Base-by-base conservation (phyloP, 2,797 vertebrate species). In the Melopsittacus undulatus region DNA sequence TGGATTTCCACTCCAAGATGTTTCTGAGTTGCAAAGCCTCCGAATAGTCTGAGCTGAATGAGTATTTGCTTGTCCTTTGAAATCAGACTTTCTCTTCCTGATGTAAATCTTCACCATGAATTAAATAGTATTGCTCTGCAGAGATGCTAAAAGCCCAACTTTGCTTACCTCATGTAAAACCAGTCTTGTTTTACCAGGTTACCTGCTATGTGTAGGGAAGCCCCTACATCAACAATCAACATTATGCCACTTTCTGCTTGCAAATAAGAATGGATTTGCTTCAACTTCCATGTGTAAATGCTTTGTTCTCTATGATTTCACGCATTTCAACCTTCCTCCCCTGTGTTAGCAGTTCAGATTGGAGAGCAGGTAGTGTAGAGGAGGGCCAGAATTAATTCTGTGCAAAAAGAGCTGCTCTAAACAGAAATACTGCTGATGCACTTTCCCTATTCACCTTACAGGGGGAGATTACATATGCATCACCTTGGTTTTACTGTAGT, bases 361-460 rank as follows among this genome's bases (percentile, higher is more conserved):
- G 62, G 51, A 87, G 67, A 19, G 66, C 32, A 85, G 86, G 54
- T 84, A 85, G 94, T 95, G 57, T 10, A 27, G 92, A 94, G 64
- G 59, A 90, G 57, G 20, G 29, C 24, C 45, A 43, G 87, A 94
- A 94, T 95, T 92, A 93, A 94, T 94, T 93, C 75, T 93, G 56
- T 77, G 61, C 59, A 66, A 9, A 75, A 95, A 92, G 72, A 93
- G 92, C 94, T 93, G 56, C 83, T 96, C 83, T 97, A 94, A 97
- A 96, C 93, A 92, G 90, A 95, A 97, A 81, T 59, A 38, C 67
- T 77, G 70, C 88, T 95, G 84, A 73, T 62, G 73, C 46, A 24
- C 74, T 92, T 93, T 84, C 45, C 51, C 59, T 95, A 92, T 90
- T 88, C 74, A 93, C 92, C 54, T 92, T 92, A 64, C 62, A 61